These are phyloP conservation scores for Colaptes auratus DNA, from an alignment of 2,113 vertebrate species.

Conservation along the genomic window DNA sequence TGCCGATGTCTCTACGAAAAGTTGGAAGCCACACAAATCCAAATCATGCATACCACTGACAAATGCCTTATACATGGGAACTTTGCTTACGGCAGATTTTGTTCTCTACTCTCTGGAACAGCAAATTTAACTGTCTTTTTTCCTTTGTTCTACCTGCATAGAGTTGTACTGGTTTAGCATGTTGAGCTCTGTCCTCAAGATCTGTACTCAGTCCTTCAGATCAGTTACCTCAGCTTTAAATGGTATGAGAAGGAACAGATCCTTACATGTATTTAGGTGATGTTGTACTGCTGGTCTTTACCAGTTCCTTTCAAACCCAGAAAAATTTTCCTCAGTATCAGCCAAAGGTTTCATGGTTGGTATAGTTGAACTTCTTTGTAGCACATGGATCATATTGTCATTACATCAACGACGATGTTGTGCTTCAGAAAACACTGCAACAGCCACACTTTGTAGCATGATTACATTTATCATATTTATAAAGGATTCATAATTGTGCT, in stretches of 20 bases:
- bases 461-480: neutral
- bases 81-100: slow-evolving; percentile 8
- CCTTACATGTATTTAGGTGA: neutral
- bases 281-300: neutral
- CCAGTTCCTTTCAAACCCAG: neutral
- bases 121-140: neutral
- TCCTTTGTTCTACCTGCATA: neutral
- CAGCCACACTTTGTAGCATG: neutral
- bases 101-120: neutral
- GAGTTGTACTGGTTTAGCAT: neutral
- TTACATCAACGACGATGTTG: neutral
- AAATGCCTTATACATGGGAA: neutral
- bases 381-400: neutral
- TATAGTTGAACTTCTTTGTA: neutral
- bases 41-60: neutral
- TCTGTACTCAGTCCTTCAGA: neutral
- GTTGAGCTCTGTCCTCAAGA: neutral
- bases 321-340: neutral
- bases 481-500: neutral
- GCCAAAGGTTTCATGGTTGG: neutral
- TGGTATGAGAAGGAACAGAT: neutral
- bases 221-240: neutral
- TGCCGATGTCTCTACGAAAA: neutral
- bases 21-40: neutral
- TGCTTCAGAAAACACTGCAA: neutral